Conservation (phyloP, 2,888 invertebrate genomes). For the Belgica antarctica region DNA sequence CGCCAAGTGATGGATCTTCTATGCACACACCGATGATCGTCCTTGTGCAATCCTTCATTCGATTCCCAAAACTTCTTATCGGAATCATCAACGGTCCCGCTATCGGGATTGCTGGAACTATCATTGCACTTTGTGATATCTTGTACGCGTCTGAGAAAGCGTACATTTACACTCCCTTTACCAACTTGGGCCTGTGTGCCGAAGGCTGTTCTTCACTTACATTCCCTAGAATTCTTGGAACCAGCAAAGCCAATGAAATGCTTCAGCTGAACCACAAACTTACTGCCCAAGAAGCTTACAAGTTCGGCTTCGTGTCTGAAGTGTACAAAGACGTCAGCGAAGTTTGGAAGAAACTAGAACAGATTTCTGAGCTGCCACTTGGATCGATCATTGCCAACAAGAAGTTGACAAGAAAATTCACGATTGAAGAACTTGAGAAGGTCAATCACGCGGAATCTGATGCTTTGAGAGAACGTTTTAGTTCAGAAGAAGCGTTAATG, state of each 20-base stretch:
- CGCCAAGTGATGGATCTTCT: constrained; percentile 48
- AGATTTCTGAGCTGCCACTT: constrained; percentile 59
- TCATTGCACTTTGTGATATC: constrained; percentile 80
- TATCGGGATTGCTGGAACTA: constrained; percentile 85
- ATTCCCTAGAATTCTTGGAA: constrained; percentile 82
- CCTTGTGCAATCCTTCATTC: constrained; percentile 74
- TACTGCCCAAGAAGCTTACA: constrained; percentile 73
- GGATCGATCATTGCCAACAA: constrained; percentile 68
- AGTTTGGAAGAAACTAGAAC: constrained; percentile 61
- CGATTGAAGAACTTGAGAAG: constrained; percentile 62
- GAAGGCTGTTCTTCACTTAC: constrained; percentile 87
- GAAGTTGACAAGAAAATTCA: constrained; percentile 62
- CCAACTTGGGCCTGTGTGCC: constrained; percentile 67
- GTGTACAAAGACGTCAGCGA: constrained; percentile 68
- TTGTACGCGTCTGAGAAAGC: constrained; percentile 86
- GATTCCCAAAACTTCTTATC: constrained; percentile 83
- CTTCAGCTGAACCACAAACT: constrained; percentile 72
- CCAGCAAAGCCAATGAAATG: constrained; percentile 67
- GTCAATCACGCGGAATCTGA: constrained; percentile 69
- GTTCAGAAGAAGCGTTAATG: constrained; percentile 9
- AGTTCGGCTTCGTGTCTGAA: constrained; percentile 74
- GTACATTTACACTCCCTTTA: constrained; percentile 85
- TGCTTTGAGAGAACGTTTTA: constrained; percentile 60
- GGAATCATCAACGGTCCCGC: constrained; percentile 92
- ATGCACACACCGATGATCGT: constrained; percentile 55